Conservation (phyloP, 1,140 invertebrate species). For the Anastatus disparis region DNA sequence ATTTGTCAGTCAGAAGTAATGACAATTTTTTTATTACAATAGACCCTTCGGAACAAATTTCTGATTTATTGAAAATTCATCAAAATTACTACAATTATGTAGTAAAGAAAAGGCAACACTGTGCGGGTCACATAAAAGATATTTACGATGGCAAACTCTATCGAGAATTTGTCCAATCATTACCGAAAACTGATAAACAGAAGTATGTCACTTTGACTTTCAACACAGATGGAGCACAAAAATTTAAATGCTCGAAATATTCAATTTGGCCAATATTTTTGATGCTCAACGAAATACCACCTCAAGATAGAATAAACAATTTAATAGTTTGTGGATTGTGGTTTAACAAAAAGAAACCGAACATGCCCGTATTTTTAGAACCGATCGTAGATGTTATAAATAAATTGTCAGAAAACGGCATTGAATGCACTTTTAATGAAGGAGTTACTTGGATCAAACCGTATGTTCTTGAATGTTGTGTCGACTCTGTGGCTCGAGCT, state of each 20-base stretch:
- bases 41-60: too few relatives aligned
- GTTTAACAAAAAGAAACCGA: slow-evolving; percentile 14
- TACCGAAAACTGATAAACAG: neutral
- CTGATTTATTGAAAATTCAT: neutral
- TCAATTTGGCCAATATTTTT: slow-evolving; percentile 16
- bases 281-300: slow-evolving; percentile 17
- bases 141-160: slow-evolving; percentile 22
- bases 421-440: neutral
- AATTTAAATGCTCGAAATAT: neutral
- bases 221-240: slow-evolving; percentile 10
- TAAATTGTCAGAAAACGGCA: neutral
- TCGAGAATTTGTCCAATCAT: neutral
- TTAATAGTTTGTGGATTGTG: slow-evolving; percentile 1
- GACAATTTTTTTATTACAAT: slow-evolving; percentile 19
- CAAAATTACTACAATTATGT: neutral
- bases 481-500: too few relatives aligned
- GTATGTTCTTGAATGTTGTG: too few relatives aligned
- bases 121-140: neutral
- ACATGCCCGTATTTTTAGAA: neutral
- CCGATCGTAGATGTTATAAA: neutral
- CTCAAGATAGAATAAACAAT: neutral
- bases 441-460: too few relatives aligned
- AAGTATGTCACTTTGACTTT: neutral
- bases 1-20: neutral
- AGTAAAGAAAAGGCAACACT: neutral